Evolutionary conservation across 2,113 vertebrate genomes (phyloP).

Genomic region (Procavia capensis): DNA sequence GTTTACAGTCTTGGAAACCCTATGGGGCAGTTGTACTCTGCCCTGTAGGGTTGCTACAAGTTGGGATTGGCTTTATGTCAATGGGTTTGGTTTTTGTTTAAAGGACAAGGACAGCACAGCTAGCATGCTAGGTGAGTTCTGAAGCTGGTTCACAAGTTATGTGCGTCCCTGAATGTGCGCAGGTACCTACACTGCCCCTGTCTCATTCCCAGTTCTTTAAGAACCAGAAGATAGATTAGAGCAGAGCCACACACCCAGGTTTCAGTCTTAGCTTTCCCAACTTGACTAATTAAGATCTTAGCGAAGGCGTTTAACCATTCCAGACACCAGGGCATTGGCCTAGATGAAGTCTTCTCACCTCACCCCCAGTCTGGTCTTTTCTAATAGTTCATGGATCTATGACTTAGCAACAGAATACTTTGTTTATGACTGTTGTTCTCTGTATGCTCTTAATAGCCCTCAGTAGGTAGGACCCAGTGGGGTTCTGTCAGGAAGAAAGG

Average conservation of each 20-base stretch:
- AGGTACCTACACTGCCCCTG: accelerated
- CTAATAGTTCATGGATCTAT: background rate
- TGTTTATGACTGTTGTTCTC: background rate
- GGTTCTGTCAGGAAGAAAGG: background rate
- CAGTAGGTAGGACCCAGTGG: background rate
- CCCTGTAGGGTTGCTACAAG: no score
- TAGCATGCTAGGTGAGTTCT: background rate
- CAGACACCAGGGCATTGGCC: background rate
- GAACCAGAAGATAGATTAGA: background rate
- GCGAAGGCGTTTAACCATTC: background rate
- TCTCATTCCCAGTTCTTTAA: background rate
- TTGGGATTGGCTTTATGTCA: no score
- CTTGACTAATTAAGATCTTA: background rate
- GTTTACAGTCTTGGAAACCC: no score
- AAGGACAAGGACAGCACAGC: background rate
- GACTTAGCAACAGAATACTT: background rate
- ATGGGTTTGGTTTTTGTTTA: no score
- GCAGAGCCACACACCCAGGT: background rate
- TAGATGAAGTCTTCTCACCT: background rate
- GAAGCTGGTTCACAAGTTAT: background rate
- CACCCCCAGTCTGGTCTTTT: accelerated
- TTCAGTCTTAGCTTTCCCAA: background rate
- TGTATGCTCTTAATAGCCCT: background rate
- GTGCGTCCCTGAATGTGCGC: no score
- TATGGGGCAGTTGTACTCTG: no score